Evolutionary conservation across 2,113 vertebrate genomes (phyloP).

Genomic region (Prochilodus magdalenae): DNA sequence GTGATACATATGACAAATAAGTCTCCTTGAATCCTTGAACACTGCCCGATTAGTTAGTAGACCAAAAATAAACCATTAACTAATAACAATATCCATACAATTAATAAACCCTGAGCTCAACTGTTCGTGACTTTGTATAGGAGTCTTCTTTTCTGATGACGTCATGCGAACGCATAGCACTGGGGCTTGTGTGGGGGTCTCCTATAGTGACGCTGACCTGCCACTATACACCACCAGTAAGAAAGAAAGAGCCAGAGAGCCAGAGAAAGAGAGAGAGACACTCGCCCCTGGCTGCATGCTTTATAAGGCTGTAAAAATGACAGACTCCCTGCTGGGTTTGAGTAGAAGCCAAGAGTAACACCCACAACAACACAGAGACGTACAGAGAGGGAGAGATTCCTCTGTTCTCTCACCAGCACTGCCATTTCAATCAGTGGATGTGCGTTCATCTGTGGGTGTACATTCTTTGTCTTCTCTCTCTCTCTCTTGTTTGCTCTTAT

Average conservation of each 20-base stretch:
- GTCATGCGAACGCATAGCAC: no score
- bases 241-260: not conserved
- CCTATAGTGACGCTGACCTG: not conserved
- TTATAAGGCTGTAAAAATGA: constrained; percentile 53
- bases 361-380: constrained; percentile 1
- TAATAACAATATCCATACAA: no score
- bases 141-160: no score
- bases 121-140: no score
- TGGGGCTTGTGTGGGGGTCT: not conserved
- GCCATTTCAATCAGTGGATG: not conserved
- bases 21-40: no score
- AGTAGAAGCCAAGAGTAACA: constrained; percentile 5
- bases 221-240: not conserved
- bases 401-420: not conserved
- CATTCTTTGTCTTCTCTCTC: no score
- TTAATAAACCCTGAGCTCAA: no score
- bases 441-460: no score
- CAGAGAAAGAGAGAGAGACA: constrained; percentile 3
- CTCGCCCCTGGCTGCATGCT: constrained; percentile 29
- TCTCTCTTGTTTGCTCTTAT: no score
- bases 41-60: no score
- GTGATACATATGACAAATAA: no score
- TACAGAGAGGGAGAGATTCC: not conserved
- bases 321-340: constrained; percentile 30
- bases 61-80: no score